These are phyloP conservation scores for Pseudotriccus pelzelni DNA, from an alignment of 2,797 vertebrate species.

Conservation along the genomic window DNA sequence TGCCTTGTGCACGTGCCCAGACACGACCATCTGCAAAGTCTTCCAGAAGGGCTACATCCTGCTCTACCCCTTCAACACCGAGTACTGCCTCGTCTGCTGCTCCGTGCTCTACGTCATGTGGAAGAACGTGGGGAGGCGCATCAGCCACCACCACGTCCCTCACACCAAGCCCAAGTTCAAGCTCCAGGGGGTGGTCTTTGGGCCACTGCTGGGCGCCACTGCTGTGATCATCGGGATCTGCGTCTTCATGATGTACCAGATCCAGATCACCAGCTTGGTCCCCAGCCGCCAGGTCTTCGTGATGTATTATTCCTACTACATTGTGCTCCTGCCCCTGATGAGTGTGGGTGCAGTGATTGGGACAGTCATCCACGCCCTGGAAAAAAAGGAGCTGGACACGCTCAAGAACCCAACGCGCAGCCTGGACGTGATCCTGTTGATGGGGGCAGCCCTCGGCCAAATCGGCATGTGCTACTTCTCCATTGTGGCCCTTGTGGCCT, in stretches of 20 bases:
- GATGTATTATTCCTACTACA: constrained; percentile 84
- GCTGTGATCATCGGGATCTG: constrained; percentile 74
- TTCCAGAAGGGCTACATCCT: constrained; percentile 87
- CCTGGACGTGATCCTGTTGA: constrained; percentile 85
- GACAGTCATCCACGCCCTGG: constrained; percentile 79
- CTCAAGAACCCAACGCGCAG: constrained; percentile 87
- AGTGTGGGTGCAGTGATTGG: constrained; percentile 76
- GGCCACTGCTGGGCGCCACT: constrained; percentile 77
- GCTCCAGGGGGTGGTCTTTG: constrained; percentile 73
- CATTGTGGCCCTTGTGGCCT: constrained; percentile 84
- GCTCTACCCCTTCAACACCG: constrained; percentile 89
- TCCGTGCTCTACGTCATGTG: constrained; percentile 91
- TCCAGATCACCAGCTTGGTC: constrained; percentile 70
- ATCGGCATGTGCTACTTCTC: constrained; percentile 87
- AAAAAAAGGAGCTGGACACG: constrained; percentile 76
- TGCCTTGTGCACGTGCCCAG: constrained; percentile 74
- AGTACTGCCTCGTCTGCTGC: constrained; percentile 87
- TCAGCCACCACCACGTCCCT: neutral
- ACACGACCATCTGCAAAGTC: constrained; percentile 68
- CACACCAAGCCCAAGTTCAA: constrained; percentile 47
- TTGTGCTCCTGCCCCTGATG: constrained; percentile 83
- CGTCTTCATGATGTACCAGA: constrained; percentile 86
- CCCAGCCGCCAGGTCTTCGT: constrained; percentile 71
- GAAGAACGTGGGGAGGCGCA: constrained; percentile 87
- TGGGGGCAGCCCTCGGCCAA: constrained; percentile 84